Evolutionary conservation across 2,888 invertebrate genomes (phyloP).

Genomic region (Tridacna gigas): DNA sequence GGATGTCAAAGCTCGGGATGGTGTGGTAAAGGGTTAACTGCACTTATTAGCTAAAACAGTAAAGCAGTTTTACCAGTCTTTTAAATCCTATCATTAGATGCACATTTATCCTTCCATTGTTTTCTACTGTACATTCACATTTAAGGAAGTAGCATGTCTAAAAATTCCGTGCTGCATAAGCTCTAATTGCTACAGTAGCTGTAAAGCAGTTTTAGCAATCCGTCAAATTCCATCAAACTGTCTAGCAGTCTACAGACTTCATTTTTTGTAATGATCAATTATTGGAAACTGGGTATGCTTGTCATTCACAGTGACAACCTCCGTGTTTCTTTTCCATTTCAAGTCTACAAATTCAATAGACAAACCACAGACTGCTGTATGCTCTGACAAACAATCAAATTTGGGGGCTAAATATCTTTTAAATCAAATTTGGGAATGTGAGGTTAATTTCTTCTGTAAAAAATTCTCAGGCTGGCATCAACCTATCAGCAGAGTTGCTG

Average conservation of each 20-base stretch:
- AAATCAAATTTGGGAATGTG: background rate
- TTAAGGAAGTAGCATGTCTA: too few species aligned
- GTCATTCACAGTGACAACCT: background rate
- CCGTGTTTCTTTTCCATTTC: background rate
- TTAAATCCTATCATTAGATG: too few species aligned
- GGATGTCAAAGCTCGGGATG: background rate
- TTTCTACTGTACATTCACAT: too few species aligned
- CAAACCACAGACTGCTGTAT: background rate
- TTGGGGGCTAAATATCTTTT: background rate
- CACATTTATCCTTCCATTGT: too few species aligned
- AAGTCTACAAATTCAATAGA: background rate
- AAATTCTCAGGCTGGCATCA: too few species aligned
- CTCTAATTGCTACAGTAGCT: background rate
- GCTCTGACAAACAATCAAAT: background rate
- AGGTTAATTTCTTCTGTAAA: too few species aligned
- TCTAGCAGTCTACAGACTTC: conserved; percentile 1
- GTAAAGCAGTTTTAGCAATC: background rate
- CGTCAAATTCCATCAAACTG: conserved; percentile 2
- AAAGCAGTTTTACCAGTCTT: too few species aligned
- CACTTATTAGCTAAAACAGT: too few species aligned
- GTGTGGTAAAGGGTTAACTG: too few species aligned
- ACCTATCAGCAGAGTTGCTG: too few species aligned
- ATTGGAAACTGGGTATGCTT: conserved; percentile 3
- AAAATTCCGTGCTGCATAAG: background rate
- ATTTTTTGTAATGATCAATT: conserved; percentile 3